Conservation (phyloP, 2,888 invertebrate species). For the Cephus runcator region DNA sequence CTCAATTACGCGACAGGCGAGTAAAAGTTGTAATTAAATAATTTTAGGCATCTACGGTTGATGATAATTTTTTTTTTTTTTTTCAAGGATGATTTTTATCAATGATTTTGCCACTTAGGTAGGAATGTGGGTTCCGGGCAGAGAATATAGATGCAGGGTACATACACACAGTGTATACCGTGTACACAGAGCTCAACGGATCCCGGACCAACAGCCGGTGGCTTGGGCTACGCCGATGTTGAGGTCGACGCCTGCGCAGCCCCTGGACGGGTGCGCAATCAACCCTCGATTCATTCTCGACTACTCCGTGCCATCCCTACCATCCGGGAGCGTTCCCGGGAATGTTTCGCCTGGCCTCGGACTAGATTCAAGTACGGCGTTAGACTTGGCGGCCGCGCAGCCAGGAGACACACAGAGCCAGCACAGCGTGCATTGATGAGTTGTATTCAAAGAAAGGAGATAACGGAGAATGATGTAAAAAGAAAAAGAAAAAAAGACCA, state of each 20-base stretch:
- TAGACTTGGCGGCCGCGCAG: not conserved
- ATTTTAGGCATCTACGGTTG: not conserved
- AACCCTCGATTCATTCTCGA: constrained; percentile 17
- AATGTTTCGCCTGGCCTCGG: constrained; percentile 12
- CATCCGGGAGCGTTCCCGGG: constrained; percentile 12
- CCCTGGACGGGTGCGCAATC: constrained; percentile 12
- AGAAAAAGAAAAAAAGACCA: constrained; percentile 19
- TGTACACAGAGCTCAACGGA: constrained; percentile 33
- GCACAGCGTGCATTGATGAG: constrained; percentile 1
- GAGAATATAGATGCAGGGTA: not conserved
- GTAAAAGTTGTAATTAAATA: not conserved
- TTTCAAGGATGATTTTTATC: not conserved
- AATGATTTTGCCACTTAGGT: not conserved
- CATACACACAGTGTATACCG: constrained; percentile 19
- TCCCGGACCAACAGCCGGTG: constrained; percentile 31
- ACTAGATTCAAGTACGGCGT: constrained; percentile 7
- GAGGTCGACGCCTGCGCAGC: not conserved
- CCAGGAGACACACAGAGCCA: not conserved
- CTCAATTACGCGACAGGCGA: not conserved
- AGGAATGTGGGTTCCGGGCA: not conserved
- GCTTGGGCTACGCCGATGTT: constrained; percentile 10
- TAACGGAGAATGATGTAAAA: constrained; percentile 20
- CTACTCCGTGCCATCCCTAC: constrained; percentile 7
- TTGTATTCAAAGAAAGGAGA: constrained; percentile 4
- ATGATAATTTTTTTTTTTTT: not conserved